These are phyloP conservation scores for Grammomys surdaster DNA, from an alignment of 2,113 vertebrate genomes.

Conservation along the genomic window DNA sequence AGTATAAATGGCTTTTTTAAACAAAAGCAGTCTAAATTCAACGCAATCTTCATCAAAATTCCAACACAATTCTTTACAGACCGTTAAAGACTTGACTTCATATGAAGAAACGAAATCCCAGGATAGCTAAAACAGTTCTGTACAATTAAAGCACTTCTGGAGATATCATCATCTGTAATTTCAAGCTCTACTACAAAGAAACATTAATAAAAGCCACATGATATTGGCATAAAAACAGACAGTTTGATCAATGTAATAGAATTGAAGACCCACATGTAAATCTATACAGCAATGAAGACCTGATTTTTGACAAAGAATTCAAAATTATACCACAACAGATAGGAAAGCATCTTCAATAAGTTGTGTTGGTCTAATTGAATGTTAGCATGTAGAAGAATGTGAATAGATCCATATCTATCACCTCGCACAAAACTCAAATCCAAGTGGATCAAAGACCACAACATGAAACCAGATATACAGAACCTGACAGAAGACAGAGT, in stretches of 20 bases:
- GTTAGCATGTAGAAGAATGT: not conserved
- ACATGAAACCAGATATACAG: not conserved
- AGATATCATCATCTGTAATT: not conserved
- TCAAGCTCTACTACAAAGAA: not conserved
- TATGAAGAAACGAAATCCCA: not conserved
- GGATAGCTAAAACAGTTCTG: not conserved
- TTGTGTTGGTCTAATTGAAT: not conserved
- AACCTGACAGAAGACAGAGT: not conserved
- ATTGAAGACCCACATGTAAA: not conserved
- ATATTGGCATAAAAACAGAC: not conserved
- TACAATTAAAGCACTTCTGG: not conserved
- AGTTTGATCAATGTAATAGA: not conserved
- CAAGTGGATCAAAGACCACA: not conserved
- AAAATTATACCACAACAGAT: not conserved
- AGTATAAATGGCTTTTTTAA: not conserved
- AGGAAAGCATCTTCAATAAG: not conserved
- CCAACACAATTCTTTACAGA: not conserved
- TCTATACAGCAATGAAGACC: not conserved
- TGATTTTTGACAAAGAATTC: not conserved
- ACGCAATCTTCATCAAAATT: not conserved
- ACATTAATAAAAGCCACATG: not conserved
- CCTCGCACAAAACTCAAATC: not conserved
- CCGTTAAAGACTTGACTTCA: not conserved
- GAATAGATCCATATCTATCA: not conserved
- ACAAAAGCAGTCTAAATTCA: not conserved